Conservation (phyloP, 2,888 invertebrate genomes). For the Melieria crassipennis region DNA sequence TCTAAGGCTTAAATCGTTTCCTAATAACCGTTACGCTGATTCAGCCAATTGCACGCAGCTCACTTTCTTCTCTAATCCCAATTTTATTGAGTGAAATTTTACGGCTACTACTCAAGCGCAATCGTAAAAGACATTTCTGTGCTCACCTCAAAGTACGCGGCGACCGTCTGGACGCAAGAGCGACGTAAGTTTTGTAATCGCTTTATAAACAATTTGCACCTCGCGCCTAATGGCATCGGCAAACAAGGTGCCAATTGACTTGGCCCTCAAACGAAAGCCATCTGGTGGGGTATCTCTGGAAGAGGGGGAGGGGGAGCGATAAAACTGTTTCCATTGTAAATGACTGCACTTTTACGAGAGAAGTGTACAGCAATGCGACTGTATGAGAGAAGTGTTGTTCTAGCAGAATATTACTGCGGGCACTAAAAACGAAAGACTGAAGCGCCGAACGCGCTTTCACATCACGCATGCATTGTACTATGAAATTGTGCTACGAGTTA, state of each 20-base stretch:
- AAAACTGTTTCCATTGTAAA: too few species aligned
- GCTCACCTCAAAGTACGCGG: neutral
- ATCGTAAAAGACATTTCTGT: neutral
- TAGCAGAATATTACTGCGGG: too few species aligned
- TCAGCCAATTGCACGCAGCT: neutral
- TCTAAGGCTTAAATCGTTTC: neutral
- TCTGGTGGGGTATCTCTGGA: too few species aligned
- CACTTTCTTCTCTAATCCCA: slow-evolving; percentile 23
- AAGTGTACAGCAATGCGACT: too few species aligned
- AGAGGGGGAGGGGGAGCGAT: too few species aligned
- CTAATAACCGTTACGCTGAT: neutral
- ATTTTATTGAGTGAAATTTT: slow-evolving; percentile 16
- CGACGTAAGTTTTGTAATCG: slow-evolving; percentile 53
- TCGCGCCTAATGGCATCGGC: slow-evolving; percentile 50
- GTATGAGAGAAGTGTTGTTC: too few species aligned
- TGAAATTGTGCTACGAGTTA: too few species aligned
- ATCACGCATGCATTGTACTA: too few species aligned
- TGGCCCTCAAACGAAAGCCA: slow-evolving; percentile 14
- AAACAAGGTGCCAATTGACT: slow-evolving; percentile 56
- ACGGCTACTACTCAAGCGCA: neutral
- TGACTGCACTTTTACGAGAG: too few species aligned
- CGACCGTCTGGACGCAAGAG: neutral
- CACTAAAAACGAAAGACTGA: too few species aligned
- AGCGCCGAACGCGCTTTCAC: too few species aligned
- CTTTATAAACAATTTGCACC: slow-evolving; percentile 59